Conservation (phyloP, 1,140 invertebrate genomes). For the Stenopsyche tienmushanensis region DNA sequence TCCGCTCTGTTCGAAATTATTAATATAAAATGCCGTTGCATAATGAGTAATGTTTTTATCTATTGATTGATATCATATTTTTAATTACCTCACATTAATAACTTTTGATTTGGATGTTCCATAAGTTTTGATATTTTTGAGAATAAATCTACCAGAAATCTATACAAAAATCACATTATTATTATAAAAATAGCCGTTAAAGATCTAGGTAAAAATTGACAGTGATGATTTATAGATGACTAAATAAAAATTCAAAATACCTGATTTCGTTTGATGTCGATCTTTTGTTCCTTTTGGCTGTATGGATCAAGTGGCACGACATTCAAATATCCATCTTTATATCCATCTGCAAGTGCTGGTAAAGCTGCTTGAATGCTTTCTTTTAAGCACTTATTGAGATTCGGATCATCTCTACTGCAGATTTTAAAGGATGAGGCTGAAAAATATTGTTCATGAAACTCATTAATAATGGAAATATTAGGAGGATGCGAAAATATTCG, state of each 20-base stretch:
- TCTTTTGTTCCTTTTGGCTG: slow-evolving; percentile 47
- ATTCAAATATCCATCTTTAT: slow-evolving; percentile 51
- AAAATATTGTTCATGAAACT: not conserved
- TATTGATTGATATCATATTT: not conserved
- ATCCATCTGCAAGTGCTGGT: slow-evolving; percentile 35
- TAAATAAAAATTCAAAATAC: slow-evolving; percentile 38
- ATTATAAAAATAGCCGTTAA: too few species aligned
- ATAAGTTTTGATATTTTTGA: not conserved
- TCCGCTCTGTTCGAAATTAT: slow-evolving; percentile 44
- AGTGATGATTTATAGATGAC: not conserved
- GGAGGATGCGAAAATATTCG: too few species aligned
- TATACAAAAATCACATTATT: not conserved
- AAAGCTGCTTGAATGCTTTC: slow-evolving; percentile 48
- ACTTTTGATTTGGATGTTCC: slow-evolving; percentile 8
- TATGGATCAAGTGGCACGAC: slow-evolving; percentile 56
- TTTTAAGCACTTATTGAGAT: slow-evolving; percentile 51
- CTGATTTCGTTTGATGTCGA: slow-evolving; percentile 54
- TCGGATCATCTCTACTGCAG: slow-evolving; percentile 49
- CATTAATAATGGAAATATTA: too few species aligned
- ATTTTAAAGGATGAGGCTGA: slow-evolving; percentile 50
- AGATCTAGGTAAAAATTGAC: too few species aligned
- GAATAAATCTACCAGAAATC: not conserved
- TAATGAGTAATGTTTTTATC: too few species aligned
- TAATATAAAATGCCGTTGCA: not conserved
- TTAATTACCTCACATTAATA: not conserved